Base-by-base conservation (phyloP, 92 coral and sea anemone genomes). In the Plumapathes pennacea region DNA sequence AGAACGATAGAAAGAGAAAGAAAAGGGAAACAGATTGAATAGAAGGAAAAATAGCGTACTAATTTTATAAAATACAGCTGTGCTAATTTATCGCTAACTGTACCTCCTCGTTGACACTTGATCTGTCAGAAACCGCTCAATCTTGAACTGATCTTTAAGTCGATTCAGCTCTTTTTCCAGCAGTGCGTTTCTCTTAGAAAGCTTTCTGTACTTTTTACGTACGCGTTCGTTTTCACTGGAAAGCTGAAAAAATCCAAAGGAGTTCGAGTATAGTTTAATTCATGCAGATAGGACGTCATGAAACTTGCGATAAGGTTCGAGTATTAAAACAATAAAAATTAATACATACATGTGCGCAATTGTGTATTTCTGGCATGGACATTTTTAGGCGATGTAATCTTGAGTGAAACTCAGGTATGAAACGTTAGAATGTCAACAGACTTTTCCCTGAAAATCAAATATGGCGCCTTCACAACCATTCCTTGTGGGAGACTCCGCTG, bases 181-280 rank as follows among this genome's bases (percentile, higher is more conserved):
- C 50, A 42, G 44, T 24, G 60, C 69, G 56, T 87, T 87, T 37
- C 72, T 68, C 38, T 46, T 77, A 26, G 66, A 76, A n/a, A 87
- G 96, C 51, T 87, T 87, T 62, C 73, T 87, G 72, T 84, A 82
- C 58, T 87, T 87, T 49, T 50, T 70, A 51, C 43, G 77, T 43
- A 87, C 78, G 8, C 96, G 72, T n/a, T 83, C 96, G 78, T 87
- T 87, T 66, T 87, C 96, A 10, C 83, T 41, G 20, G 96, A 77
- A 22, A 87, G 85, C 96, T 87, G 54, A 29, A 18, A 22, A 42
- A 48, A 46, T 14, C 28, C 6, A 25, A 13, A 28, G 8, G 30
- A 9, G 25, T 34, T 8, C 14, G 24, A 2, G 21, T 13, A 12
- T 8, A 26, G 9, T 17, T 4, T 10, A 29, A 54, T 1, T 3